A percentile compares a stretch with the other conserved stretches of the same genome.
phyloP scores from a whole-genome alignment of 2,797 vertebrate species.

The Pseudotriccus pelzelni region DNA sequence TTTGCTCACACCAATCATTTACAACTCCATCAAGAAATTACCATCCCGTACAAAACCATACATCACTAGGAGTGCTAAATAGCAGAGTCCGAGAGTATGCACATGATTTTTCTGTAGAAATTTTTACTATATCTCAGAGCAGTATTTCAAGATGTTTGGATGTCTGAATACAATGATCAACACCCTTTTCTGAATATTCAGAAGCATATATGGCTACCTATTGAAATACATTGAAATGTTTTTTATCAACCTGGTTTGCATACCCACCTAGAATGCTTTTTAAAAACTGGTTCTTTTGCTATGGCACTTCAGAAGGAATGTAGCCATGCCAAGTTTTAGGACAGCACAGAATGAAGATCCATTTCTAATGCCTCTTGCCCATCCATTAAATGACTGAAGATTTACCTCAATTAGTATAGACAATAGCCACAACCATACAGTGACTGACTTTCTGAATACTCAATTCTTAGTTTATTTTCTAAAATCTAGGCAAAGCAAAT shows the following conservation, averaged over 20 bases:
- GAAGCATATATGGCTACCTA: not conserved
- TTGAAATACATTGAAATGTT: not conserved
- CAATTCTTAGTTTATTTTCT: slow-evolving; percentile 59
- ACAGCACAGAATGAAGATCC: slow-evolving; percentile 46
- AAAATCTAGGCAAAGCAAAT: slow-evolving; percentile 66
- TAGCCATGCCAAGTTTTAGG: slow-evolving; percentile 44
- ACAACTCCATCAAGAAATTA: not conserved
- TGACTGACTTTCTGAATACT: slow-evolving; percentile 62
- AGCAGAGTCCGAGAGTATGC: not conserved
- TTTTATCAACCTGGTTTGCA: slow-evolving; percentile 29
- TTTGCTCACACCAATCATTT: not conserved
- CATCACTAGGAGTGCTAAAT: not conserved
- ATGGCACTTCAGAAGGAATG: slow-evolving; percentile 33
- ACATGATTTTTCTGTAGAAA: not conserved
- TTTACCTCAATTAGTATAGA: slow-evolving; percentile 64
- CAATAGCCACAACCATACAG: slow-evolving; percentile 58
- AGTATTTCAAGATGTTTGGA: not conserved
- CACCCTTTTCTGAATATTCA: not conserved
- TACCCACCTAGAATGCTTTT: slow-evolving; percentile 31
- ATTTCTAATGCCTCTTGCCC: slow-evolving; percentile 70
- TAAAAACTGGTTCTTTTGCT: slow-evolving; percentile 46
- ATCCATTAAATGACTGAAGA: slow-evolving; percentile 59
- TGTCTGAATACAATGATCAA: not conserved
- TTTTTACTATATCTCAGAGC: not conserved
- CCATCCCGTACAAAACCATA: not conserved